Conservation (phyloP, 2,797 vertebrate species). For the Eulemur albifrons region DNA sequence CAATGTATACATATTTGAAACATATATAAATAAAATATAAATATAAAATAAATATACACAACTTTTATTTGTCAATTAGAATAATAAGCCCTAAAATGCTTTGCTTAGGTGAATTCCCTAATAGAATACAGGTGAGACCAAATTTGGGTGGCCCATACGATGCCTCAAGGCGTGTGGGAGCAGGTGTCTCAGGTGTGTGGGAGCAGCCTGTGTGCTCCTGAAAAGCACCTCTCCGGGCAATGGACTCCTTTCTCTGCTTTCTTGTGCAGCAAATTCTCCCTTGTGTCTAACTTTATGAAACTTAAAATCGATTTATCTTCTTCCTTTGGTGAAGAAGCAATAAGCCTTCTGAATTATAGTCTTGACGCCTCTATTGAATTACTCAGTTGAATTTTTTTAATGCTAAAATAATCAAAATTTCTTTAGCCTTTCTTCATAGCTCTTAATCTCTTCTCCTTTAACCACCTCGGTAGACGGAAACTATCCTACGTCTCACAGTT, state of each 20-base stretch:
- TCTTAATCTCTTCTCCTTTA: neutral
- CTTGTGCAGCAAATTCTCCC: neutral
- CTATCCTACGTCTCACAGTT: neutral
- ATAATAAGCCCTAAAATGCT: too few relatives aligned
- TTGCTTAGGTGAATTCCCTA: neutral
- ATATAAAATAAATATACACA: neutral
- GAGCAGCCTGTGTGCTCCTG: too few relatives aligned
- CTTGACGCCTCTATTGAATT: neutral
- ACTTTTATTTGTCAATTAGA: neutral
- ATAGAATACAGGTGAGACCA: neutral
- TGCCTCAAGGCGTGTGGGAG: too few relatives aligned
- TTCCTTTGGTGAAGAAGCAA: neutral
- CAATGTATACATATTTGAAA: neutral
- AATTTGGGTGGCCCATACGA: fast-evolving
- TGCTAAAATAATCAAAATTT: neutral
- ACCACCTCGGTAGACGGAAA: too few relatives aligned
- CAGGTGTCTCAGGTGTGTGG: neutral
- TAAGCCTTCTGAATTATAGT: neutral
- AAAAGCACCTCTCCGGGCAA: neutral
- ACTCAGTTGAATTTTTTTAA: neutral
- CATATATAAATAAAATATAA: neutral
- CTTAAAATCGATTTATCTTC: neutral
- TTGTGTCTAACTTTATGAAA: neutral
- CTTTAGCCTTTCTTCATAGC: neutral
- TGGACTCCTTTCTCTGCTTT: neutral